These are phyloP conservation scores for Balearica regulorum DNA, from an alignment of 2,797 vertebrate genomes.

Conservation along the genomic window DNA sequence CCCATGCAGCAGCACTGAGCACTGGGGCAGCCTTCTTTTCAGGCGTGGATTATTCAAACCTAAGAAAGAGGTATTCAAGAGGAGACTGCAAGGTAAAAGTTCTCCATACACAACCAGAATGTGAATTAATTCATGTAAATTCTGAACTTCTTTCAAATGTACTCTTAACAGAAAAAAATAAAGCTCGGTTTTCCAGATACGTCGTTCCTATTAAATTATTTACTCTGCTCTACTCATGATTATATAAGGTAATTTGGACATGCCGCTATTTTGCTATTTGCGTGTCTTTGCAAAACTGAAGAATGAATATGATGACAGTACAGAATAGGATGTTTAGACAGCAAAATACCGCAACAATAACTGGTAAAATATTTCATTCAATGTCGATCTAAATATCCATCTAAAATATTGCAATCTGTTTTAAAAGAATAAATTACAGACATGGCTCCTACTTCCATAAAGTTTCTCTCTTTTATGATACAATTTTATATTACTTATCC, in stretches of 20 bases:
- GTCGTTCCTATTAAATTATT: neutral
- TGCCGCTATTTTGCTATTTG: neutral
- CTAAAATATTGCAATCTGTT: neutral
- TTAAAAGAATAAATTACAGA: neutral
- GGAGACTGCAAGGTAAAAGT: neutral
- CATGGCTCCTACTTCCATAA: neutral
- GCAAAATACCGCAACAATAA: neutral
- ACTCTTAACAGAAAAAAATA: neutral
- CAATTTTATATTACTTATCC: neutral
- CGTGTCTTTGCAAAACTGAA: conserved; percentile 2
- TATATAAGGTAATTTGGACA: conserved; percentile 18
- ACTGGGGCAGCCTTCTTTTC: neutral
- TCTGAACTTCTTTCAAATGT: neutral
- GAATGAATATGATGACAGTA: neutral
- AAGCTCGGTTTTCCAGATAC: neutral
- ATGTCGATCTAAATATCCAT: neutral
- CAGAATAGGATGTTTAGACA: conserved; percentile 10
- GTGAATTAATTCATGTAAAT: neutral
- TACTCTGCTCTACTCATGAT: neutral
- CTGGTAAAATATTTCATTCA: neutral
- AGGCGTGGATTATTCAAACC: neutral
- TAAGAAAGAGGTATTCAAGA: neutral
- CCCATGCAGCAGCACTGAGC: neutral
- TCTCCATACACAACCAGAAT: neutral
- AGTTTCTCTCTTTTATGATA: neutral